Percentiles rank a stretch among this genome's conserved stretches.
phyloP scores from a whole-genome alignment of 2,113 vertebrate species.

The Micromys minutus region DNA sequence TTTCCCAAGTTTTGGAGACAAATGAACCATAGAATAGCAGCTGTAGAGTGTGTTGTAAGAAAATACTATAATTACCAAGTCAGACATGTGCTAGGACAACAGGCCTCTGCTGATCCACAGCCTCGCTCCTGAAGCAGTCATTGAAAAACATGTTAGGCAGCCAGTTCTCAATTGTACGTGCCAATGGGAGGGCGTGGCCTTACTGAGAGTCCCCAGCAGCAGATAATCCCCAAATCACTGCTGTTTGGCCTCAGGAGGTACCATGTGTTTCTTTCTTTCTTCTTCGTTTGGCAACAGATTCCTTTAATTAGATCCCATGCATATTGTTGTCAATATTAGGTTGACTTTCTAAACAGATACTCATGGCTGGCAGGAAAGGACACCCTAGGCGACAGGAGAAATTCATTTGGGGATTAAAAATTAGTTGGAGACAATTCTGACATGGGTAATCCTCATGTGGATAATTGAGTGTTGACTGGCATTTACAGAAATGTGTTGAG shows the following conservation, averaged over 20 bases:
- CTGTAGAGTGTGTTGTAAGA: conserved; percentile 72
- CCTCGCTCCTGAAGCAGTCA: conserved; percentile 56
- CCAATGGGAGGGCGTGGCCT: conserved; percentile 55
- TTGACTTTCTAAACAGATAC: conserved; percentile 45
- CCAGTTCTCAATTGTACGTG: conserved; percentile 48
- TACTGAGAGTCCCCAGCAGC: conserved; percentile 45
- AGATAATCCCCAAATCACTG: conserved; percentile 75
- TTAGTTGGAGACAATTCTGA: conserved; percentile 74
- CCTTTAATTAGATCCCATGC: conserved; percentile 68
- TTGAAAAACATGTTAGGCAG: conserved; percentile 61
- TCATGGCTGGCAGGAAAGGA: conserved; percentile 64
- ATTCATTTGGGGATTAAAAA: conserved; percentile 78
- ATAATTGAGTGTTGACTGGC: conserved; percentile 74
- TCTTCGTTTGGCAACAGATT: conserved; percentile 51
- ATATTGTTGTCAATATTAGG: conserved; percentile 68
- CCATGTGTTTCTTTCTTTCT: not conserved
- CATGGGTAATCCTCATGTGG: conserved; percentile 70
- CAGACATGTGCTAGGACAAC: conserved; percentile 66
- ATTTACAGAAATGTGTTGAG: conserved; percentile 16
- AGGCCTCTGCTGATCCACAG: conserved; percentile 71
- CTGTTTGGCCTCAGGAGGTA: conserved; percentile 73
- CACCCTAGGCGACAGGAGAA: conserved; percentile 61
- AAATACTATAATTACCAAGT: conserved; percentile 76
- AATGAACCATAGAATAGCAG: conserved; percentile 73
- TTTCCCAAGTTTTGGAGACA: conserved; percentile 70